A percentile compares a stretch with the other conserved stretches of the same genome.
Evolutionary conservation across 1,140 invertebrate species (phyloP).

Genomic region (Idris sp.): DNA sequence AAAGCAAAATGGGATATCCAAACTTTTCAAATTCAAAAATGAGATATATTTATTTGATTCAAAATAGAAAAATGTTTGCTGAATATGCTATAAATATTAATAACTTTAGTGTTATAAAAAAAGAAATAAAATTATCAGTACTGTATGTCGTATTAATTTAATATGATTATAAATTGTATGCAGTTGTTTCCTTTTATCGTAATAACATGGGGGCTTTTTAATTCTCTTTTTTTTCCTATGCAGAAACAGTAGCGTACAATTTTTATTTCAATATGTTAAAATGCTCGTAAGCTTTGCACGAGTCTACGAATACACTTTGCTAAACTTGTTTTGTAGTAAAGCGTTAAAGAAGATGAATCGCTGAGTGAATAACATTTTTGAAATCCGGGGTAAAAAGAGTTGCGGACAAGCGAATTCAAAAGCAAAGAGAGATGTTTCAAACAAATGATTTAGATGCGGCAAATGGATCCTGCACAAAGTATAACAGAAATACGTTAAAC

Average conservation of each 20-base stretch:
- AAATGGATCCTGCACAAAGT: constrained; percentile 18
- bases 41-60: too few species aligned
- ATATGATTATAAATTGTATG: constrained; percentile 9
- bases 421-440: constrained; percentile 25
- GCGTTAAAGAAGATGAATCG: constrained; percentile 33
- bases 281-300: background rate
- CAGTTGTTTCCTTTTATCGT: constrained; percentile 9
- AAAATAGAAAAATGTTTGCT: too few species aligned
- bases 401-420: constrained; percentile 14
- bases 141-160: too few species aligned
- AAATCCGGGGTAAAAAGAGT: constrained; percentile 21
- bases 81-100: too few species aligned
- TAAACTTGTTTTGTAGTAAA: constrained; percentile 27
- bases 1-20: too few species aligned
- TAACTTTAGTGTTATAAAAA: too few species aligned
- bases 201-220: constrained; percentile 7
- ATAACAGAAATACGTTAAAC: background rate
- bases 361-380: constrained; percentile 30
- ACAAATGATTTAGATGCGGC: constrained; percentile 29
- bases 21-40: too few species aligned
- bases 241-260: constrained; percentile 4
- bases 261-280: constrained; percentile 19
- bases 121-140: too few species aligned
- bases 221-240: background rate
- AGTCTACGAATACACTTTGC: constrained; percentile 3